Conservation (phyloP, 1,140 invertebrate genomes). For the Palaemon carinicauda region DNA sequence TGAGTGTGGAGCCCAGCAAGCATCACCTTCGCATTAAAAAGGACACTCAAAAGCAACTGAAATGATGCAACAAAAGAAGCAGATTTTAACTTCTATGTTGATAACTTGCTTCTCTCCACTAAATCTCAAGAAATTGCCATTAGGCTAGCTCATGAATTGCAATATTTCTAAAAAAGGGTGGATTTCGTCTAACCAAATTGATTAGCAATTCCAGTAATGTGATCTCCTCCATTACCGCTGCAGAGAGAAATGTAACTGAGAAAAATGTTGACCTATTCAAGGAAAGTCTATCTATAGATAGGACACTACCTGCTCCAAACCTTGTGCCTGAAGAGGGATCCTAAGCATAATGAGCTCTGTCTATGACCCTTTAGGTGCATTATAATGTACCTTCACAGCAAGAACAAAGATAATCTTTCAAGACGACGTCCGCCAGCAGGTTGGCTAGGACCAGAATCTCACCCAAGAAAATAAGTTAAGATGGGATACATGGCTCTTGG, state of each 20-base stretch:
- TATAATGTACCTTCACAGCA: not conserved
- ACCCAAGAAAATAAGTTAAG: too few relatives aligned
- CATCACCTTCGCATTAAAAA: not conserved
- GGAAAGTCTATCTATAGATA: not conserved
- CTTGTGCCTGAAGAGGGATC: not conserved
- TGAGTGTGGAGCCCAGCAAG: constrained; percentile 3
- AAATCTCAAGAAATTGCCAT: not conserved
- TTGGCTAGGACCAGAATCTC: not conserved
- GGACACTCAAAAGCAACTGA: not conserved
- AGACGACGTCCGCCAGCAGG: not conserved
- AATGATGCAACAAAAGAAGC: not conserved
- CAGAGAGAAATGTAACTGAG: not conserved
- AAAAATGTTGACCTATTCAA: not conserved
- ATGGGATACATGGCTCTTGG: too few relatives aligned
- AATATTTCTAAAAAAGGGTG: not conserved
- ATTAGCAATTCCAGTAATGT: not conserved
- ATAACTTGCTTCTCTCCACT: not conserved
- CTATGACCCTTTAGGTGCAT: not conserved
- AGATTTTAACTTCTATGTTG: not conserved
- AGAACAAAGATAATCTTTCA: constrained; percentile 5
- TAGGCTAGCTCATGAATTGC: not conserved
- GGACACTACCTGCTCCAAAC: not conserved
- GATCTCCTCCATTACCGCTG: not conserved
- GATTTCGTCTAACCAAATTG: not conserved
- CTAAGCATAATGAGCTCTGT: not conserved